Conservation (phyloP, 2,113 vertebrate species). For the Bos taurus region DNA sequence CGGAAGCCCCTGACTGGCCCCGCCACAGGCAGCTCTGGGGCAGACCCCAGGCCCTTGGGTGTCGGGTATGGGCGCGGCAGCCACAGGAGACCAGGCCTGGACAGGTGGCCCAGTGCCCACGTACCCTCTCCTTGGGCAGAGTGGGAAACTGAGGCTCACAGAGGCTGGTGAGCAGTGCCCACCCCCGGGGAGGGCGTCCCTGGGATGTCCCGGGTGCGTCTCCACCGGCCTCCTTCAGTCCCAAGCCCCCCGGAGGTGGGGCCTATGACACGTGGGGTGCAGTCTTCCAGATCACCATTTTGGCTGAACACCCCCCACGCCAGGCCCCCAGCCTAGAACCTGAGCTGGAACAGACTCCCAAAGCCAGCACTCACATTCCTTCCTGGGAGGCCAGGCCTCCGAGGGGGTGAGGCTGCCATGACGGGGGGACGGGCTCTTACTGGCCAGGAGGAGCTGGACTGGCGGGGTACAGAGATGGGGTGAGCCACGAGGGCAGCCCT, state of each 20-base stretch:
- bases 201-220: fast-evolving
- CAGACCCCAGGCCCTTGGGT: neutral
- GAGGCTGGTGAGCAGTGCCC: neutral
- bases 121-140: neutral
- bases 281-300: neutral
- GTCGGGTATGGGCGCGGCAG: neutral
- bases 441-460: neutral
- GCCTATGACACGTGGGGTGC: neutral
- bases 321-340: neutral
- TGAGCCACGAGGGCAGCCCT: fast-evolving
- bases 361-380: neutral
- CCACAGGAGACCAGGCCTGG: neutral
- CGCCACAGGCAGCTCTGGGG: neutral
- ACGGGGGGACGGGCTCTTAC: fast-evolving
- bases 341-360: neutral
- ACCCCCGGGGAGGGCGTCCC: fast-evolving
- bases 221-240: neutral
- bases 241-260: fast-evolving
- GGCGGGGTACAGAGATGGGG: too few species aligned
- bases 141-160: neutral
- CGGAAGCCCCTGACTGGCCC: neutral
- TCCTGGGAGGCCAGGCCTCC: neutral
- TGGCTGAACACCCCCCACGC: fast-evolving
- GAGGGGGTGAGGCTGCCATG: neutral
- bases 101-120: fast-evolving